Evolutionary conservation across 2,113 vertebrate genomes (phyloP), one percentile per base, ranked within the genome.

Genomic region (Brachyhypopomus occidentalis): DNA sequence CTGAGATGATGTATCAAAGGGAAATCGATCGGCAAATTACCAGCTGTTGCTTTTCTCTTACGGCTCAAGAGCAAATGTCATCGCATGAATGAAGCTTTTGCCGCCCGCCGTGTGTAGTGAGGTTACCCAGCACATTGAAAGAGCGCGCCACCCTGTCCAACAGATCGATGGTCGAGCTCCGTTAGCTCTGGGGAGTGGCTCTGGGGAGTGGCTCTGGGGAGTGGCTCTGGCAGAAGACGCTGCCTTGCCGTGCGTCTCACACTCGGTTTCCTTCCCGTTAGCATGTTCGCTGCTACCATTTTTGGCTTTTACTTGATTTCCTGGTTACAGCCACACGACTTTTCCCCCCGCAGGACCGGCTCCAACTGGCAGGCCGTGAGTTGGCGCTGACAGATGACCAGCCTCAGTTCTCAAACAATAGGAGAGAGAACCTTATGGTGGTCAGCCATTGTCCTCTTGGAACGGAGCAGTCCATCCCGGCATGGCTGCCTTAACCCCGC

Each of bases 341-440:
- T 25, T 75, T 79, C 55, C 11, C 9, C 41, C 63, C 72, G 55
- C 84, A 80, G 81, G 83, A 84, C 16, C 1, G 20, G 2, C 6
- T 83, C 77, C 83, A 88, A 55, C 70, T 88, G 84, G 78, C 70
- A 71, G 41, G 11, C 59, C 5, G 5, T 0, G 45, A 22, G 17
- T 9, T 58, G 58, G 30, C 22, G 22, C 75, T 64, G 74, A 77
- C 84, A 86, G 82, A 86, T 71, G 75, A 81, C 30, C 60, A 19
- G 20, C 23, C 23, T 63, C 9, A 73, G 75, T 84, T 60, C 72
- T 45, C 25, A 20, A 77, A 88, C 80, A 77, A 77, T 64, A 72
- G 77, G 52, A 71, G 81, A 72, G 75, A 62, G 48, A 75, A 78
- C 84, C 84, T 84, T 84, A 87, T 87, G 84, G 67, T 75, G 30